Evolutionary conservation across 2,113 vertebrate genomes (phyloP).

Genomic region (Pardalotus punctatus): DNA sequence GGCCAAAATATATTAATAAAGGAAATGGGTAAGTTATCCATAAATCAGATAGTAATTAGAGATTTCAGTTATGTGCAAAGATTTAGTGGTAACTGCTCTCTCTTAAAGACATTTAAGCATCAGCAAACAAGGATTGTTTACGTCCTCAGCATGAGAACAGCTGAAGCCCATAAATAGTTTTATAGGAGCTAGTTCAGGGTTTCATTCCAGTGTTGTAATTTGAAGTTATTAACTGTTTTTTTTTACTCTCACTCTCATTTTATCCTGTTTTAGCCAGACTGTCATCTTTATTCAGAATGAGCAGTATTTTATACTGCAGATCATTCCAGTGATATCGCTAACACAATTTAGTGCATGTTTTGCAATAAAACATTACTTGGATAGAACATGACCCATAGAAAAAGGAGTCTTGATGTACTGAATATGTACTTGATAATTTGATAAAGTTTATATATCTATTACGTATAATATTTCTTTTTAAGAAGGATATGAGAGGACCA

Average conservation of each 20-base stretch:
- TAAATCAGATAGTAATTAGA: not conserved
- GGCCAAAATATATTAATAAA: not conserved
- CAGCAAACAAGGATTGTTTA: not conserved
- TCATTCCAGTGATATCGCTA: not conserved
- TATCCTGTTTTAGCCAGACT: not conserved
- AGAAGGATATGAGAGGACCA: not conserved
- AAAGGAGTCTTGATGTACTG: not conserved
- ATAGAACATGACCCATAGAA: not conserved
- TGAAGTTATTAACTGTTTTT: not conserved
- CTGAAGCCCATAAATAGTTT: conserved; percentile 1
- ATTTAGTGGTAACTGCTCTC: not conserved
- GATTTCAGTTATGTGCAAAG: not conserved
- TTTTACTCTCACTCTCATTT: not conserved
- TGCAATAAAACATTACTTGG: not conserved
- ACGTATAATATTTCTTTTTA: not conserved
- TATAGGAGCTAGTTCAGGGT: not conserved
- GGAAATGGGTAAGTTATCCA: not conserved
- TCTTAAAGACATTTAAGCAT: not conserved
- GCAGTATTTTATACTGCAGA: not conserved
- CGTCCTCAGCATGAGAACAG: not conserved
- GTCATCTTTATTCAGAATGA: not conserved
- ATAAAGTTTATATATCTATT: not conserved
- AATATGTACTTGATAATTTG: not conserved
- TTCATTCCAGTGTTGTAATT: not conserved
- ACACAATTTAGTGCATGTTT: not conserved